A percentile compares a stretch with the other conserved stretches of the same genome.
These are phyloP conservation scores for Pterostichus madidus DNA, from an alignment of 2,888 invertebrate genomes.

Conservation along the genomic window DNA sequence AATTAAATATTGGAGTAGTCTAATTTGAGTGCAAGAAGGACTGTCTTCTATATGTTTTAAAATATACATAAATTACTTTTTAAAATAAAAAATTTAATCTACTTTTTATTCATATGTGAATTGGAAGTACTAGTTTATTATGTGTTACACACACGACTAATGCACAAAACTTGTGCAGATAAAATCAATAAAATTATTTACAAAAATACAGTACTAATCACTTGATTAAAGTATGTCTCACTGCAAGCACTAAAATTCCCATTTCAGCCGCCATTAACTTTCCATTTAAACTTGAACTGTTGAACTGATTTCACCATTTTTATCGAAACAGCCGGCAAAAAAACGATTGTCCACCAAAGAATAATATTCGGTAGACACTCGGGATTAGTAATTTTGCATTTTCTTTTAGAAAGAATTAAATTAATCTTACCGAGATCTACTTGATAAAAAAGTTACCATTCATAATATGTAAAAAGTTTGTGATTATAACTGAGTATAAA, in stretches of 20 bases:
- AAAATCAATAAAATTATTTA: conserved; percentile 8
- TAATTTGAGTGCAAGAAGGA: not conserved
- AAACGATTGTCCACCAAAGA: not conserved
- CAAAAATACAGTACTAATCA: conserved; percentile 21
- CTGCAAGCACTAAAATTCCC: too few relatives aligned
- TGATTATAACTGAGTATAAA: conserved; percentile 57
- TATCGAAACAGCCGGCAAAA: not conserved
- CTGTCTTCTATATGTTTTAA: not conserved
- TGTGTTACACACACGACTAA: conserved; percentile 41
- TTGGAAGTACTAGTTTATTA: conserved; percentile 15
- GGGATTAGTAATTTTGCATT: not conserved
- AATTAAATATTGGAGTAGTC: conserved; percentile 11
- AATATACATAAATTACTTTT: conserved; percentile 18
- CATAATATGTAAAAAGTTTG: not conserved
- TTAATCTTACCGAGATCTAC: conserved; percentile 5
- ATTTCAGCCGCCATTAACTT: conserved; percentile 9
- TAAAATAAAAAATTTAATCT: not conserved
- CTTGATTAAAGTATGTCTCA: conserved; percentile 1
- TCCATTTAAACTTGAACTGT: not conserved
- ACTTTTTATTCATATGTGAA: conserved; percentile 15
- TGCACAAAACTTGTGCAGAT: conserved; percentile 32
- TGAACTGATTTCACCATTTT: not conserved
- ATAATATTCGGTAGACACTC: conserved; percentile 1
- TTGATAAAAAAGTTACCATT: not conserved
- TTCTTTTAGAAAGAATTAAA: not conserved